A percentile compares a stretch with the other conserved stretches of the same genome.
Conservation (phyloP, 2,888 invertebrate genomes). For the Phengaris alcon region DNA sequence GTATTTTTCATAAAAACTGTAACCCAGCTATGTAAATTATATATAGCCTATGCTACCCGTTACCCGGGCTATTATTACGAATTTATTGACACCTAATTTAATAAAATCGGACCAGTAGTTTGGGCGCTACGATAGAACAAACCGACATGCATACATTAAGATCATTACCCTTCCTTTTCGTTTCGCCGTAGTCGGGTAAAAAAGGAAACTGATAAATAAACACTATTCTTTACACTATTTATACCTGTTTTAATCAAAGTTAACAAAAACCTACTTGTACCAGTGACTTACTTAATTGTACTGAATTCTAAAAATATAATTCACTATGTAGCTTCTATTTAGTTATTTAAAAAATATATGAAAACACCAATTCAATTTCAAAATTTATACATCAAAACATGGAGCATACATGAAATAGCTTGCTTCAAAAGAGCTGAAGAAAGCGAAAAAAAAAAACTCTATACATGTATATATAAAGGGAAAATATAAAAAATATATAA, state of each 20-base stretch:
- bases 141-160: too few species aligned
- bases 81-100: too few species aligned
- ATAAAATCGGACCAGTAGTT: too few species aligned
- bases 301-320: not conserved
- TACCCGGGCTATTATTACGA: too few species aligned
- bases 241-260: not conserved
- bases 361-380: slow-evolving; percentile 27
- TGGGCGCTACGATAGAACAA: too few species aligned
- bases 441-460: slow-evolving; percentile 29
- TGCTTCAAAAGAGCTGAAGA: slow-evolving; percentile 28
- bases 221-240: not conserved
- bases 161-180: too few species aligned
- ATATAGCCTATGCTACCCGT: too few species aligned
- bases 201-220: not conserved
- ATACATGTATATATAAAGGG: slow-evolving; percentile 61
- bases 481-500: slow-evolving; percentile 78
- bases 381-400: slow-evolving; percentile 28
- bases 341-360: not conserved
- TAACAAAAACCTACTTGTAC: not conserved
- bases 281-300: not conserved
- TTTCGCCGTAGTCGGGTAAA: too few species aligned
- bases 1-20: too few species aligned
- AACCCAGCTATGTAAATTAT: too few species aligned
- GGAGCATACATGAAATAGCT: slow-evolving; percentile 26
- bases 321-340: not conserved